A percentile compares a stretch with the other conserved stretches of the same genome.
Conservation (phyloP, 2,113 vertebrate species). For the Dolichotis patagonum region DNA sequence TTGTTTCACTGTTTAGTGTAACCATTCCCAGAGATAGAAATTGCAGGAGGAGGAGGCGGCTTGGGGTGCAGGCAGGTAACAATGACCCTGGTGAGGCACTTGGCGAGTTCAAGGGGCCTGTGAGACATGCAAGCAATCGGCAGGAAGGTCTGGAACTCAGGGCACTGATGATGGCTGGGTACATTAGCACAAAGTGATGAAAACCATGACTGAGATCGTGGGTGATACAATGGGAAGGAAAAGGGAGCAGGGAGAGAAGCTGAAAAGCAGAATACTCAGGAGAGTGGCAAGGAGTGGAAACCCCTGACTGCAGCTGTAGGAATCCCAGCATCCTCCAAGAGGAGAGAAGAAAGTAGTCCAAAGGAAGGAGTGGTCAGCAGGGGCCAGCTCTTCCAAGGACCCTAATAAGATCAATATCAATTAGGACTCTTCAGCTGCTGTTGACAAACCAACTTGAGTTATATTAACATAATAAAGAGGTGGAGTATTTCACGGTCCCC, state of each 20-base stretch:
- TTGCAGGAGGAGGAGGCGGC: not conserved
- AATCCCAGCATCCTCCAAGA: not conserved
- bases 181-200: not conserved
- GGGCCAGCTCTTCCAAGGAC: not conserved
- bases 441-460: not conserved
- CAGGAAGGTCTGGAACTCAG: not conserved
- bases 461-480: not conserved
- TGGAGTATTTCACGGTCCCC: not conserved
- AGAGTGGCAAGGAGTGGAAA: not conserved
- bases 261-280: not conserved
- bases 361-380: not conserved
- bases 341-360: not conserved
- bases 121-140: not conserved
- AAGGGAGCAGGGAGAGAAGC: not conserved
- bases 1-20: not conserved
- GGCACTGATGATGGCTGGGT: not conserved
- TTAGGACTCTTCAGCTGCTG: not conserved
- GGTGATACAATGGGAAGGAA: not conserved
- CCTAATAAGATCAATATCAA: not conserved
- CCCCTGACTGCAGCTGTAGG: not conserved
- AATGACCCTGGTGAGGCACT: not conserved
- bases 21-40: not conserved
- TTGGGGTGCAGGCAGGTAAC: not conserved
- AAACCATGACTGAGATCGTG: not conserved
- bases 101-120: not conserved